A percentile compares a stretch with the other conserved stretches of the same genome.
phyloP scores from a whole-genome alignment of 1,140 invertebrate species.

The Caenorhabditis remanei region DNA sequence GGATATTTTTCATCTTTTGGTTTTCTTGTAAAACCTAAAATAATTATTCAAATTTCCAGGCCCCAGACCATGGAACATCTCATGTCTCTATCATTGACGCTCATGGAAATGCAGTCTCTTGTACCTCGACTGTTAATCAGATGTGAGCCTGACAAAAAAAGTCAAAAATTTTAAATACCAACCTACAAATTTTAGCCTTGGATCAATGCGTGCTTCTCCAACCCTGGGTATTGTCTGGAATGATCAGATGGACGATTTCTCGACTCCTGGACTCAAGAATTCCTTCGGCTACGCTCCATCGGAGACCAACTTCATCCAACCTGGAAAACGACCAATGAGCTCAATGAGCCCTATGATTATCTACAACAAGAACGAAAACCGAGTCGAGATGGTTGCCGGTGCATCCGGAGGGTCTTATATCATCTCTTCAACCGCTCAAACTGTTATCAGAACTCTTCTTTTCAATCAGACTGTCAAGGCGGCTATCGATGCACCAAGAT shows the following conservation, averaged over 20 bases:
- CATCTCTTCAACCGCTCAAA: constrained; percentile 85
- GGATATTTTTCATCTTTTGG: neutral
- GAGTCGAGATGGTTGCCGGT: constrained; percentile 85
- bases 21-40: neutral
- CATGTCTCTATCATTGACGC: constrained; percentile 88
- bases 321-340: constrained; percentile 88
- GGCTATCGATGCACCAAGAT: constrained; percentile 87
- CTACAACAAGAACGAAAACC: constrained; percentile 82
- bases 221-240: constrained; percentile 92
- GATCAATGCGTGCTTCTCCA: constrained; percentile 83
- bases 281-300: constrained; percentile 81
- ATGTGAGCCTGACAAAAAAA: constrained; percentile 83
- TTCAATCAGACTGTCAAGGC: constrained; percentile 87
- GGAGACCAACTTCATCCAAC: constrained; percentile 85
- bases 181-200: constrained; percentile 80
- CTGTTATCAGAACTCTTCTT: constrained; percentile 87
- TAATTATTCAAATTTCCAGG: neutral
- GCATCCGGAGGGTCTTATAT: constrained; percentile 92
- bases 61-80: constrained; percentile 84
- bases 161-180: constrained; percentile 55
- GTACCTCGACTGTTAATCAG: constrained; percentile 91
- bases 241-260: constrained; percentile 94
- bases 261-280: constrained; percentile 81
- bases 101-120: constrained; percentile 91
- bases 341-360: constrained; percentile 92